Conservation (phyloP, 2,888 invertebrate genomes). For the Neoaliturus tenellus region DNA sequence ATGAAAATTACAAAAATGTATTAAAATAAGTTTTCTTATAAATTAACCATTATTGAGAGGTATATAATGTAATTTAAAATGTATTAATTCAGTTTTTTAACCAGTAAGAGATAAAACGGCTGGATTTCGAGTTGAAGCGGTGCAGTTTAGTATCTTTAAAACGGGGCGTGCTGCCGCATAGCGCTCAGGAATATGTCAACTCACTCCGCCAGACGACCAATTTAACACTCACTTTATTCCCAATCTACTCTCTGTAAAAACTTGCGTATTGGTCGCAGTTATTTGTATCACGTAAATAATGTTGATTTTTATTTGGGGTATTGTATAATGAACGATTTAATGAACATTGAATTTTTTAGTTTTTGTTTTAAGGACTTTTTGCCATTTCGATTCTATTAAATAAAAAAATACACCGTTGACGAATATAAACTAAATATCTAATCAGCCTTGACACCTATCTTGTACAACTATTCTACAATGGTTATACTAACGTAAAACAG, state of each 20-base stretch:
- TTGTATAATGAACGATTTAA: too few species aligned
- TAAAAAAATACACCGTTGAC: too few species aligned
- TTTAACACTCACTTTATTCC: not conserved
- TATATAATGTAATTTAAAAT: not conserved
- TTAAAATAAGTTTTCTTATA: not conserved
- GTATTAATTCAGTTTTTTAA: not conserved
- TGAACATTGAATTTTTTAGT: too few species aligned
- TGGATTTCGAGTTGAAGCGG: not conserved
- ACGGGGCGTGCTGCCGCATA: conserved; percentile 3
- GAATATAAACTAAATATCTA: too few species aligned
- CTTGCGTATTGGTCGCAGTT: too few species aligned
- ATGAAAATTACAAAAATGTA: not conserved
- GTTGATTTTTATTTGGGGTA: too few species aligned
- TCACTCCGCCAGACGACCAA: not conserved
- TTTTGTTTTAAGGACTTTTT: too few species aligned
- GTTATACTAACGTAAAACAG: too few species aligned
- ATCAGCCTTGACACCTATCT: too few species aligned
- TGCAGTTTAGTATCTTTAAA: conserved; percentile 24
- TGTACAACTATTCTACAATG: too few species aligned
- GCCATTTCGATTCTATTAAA: too few species aligned
- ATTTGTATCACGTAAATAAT: too few species aligned
- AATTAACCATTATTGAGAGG: not conserved
- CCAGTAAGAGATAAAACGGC: not conserved
- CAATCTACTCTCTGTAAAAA: not conserved
- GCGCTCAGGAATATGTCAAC: conserved; percentile 6